A percentile compares a stretch with the other conserved stretches of the same genome.
phyloP scores from a whole-genome alignment of 2,113 vertebrate genomes.

The Microtus ochrogaster region DNA sequence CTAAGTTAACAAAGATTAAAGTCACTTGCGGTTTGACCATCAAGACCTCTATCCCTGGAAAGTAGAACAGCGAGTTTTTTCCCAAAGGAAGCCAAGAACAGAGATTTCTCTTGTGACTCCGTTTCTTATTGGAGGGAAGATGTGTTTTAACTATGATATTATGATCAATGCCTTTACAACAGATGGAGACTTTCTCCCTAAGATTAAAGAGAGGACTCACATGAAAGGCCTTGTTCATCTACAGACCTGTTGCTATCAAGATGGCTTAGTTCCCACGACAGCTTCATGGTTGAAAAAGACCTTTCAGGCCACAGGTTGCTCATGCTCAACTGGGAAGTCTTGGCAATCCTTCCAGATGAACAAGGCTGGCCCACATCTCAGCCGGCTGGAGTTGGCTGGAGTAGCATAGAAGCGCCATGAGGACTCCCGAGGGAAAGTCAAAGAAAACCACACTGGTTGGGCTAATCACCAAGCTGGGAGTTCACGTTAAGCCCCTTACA shows the following conservation, averaged over 20 bases:
- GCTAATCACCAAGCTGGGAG: neutral
- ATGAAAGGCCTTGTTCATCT: neutral
- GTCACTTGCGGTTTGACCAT: neutral
- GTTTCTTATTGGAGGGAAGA: constrained; percentile 26
- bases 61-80: neutral
- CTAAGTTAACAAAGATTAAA: neutral
- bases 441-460: neutral
- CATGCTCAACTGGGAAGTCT: neutral
- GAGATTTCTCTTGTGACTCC: neutral
- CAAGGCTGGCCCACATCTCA: neutral
- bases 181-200: constrained; percentile 30
- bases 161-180: neutral
- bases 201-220: neutral
- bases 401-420: neutral
- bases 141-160: constrained; percentile 9
- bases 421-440: constrained; percentile 13
- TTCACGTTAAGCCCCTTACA: neutral
- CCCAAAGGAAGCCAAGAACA: neutral
- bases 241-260: neutral
- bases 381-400: neutral
- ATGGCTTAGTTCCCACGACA: neutral
- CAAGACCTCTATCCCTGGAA: neutral
- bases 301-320: neutral
- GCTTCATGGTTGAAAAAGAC: neutral
- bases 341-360: neutral